Conservation (phyloP, 2,797 vertebrate genomes). For the Rhadinocentrus ornatus region DNA sequence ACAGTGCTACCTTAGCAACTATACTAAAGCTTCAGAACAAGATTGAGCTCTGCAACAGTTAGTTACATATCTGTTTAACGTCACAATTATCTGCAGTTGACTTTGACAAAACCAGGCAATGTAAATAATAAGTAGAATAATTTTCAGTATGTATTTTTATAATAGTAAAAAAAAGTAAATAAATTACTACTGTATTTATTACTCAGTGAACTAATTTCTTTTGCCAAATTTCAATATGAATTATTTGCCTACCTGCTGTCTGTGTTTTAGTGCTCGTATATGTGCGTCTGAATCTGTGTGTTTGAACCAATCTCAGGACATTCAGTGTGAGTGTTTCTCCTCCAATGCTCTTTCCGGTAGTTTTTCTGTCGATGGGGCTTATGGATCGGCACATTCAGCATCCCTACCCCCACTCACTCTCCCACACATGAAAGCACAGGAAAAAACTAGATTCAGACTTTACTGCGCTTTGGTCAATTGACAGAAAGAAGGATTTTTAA, state of each 20-base stretch:
- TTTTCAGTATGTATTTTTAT: background rate
- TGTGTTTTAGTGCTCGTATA: slow-evolving; percentile 24
- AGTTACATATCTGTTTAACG: background rate
- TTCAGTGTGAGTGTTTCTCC: slow-evolving; percentile 71
- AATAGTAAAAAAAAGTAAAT: slow-evolving; percentile 2
- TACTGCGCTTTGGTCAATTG: slow-evolving; percentile 33
- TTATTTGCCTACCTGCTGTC: slow-evolving; percentile 32
- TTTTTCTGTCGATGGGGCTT: slow-evolving; percentile 76
- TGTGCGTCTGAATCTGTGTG: slow-evolving; percentile 34
- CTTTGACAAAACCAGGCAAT: background rate
- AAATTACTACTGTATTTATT: slow-evolving; percentile 10
- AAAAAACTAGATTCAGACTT: slow-evolving; percentile 44
- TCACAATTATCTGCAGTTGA: background rate
- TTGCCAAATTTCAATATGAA: slow-evolving; percentile 49
- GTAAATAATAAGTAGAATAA: background rate
- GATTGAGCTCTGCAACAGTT: background rate
- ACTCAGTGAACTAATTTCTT: slow-evolving; percentile 18
- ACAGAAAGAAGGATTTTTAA: slow-evolving; percentile 28
- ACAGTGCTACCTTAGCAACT: too few species aligned
- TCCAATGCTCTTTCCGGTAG: slow-evolving; percentile 73
- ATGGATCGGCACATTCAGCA: slow-evolving; percentile 71
- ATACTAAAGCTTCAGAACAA: background rate
- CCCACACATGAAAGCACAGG: slow-evolving; percentile 62
- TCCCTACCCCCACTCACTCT: slow-evolving; percentile 47
- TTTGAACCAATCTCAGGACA: slow-evolving; percentile 62